These are phyloP conservation scores for Drosophila robusta DNA, from an alignment of 2,888 invertebrate species.

Conservation along the genomic window DNA sequence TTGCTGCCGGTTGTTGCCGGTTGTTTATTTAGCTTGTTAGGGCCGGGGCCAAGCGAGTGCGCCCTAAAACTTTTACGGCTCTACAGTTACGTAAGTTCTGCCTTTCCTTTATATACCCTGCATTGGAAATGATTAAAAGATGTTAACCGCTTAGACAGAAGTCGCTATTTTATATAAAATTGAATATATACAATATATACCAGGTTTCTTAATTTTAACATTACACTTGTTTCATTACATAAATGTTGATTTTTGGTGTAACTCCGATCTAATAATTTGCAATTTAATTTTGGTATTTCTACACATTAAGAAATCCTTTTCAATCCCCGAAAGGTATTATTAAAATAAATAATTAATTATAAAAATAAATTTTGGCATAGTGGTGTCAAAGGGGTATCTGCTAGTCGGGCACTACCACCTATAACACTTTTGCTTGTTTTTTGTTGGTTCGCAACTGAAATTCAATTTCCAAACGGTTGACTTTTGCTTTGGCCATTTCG, in stretches of 20 bases:
- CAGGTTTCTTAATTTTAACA: too few species aligned
- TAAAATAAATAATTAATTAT: too few species aligned
- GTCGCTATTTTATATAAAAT: too few species aligned
- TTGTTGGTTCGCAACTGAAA: slow-evolving; percentile 23
- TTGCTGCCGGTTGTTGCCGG: slow-evolving; percentile 1
- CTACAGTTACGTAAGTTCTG: slow-evolving; percentile 57
- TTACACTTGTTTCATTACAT: too few species aligned
- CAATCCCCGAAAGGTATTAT: too few species aligned
- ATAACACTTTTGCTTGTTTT: background rate
- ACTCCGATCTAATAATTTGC: too few species aligned
- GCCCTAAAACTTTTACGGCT: slow-evolving; percentile 63
- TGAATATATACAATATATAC: too few species aligned
- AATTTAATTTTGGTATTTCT: too few species aligned
- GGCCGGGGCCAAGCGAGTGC: slow-evolving; percentile 26
- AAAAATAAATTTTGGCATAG: too few species aligned
- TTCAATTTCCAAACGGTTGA: slow-evolving; percentile 53
- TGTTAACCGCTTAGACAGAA: too few species aligned
- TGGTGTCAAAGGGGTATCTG: background rate
- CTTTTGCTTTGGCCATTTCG: slow-evolving; percentile 47
- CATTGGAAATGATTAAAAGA: background rate
- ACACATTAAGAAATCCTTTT: too few species aligned
- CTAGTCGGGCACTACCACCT: background rate
- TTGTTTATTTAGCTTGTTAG: slow-evolving; percentile 68
- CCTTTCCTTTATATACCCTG: background rate
- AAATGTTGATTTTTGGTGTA: too few species aligned